These are phyloP conservation scores for Epinephelus coioides DNA, from an alignment of 2,797 vertebrate genomes.

Conservation along the genomic window DNA sequence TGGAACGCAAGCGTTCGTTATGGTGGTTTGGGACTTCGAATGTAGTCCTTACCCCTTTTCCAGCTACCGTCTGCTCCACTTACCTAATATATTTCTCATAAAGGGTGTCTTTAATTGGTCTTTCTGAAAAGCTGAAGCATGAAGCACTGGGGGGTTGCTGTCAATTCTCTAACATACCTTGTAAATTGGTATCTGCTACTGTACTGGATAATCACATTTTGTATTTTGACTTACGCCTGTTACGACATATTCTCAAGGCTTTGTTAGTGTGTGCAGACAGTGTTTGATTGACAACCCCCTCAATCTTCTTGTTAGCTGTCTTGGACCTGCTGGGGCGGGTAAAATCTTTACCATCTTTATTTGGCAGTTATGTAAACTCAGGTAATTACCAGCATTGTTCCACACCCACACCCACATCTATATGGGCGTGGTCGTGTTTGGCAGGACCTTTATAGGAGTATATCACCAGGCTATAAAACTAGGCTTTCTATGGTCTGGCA, in stretches of 20 bases:
- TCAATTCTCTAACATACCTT: background rate
- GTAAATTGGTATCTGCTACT: background rate
- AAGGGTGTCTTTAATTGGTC: background rate
- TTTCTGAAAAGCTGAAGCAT: background rate
- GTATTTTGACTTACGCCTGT: background rate
- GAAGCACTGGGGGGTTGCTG: background rate
- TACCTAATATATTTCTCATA: conserved; percentile 33
- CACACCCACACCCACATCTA: background rate
- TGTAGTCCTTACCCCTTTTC: conserved; percentile 21
- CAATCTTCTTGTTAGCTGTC: background rate
- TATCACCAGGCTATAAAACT: too few species aligned
- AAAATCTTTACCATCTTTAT: conserved; percentile 7
- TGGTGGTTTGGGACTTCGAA: conserved; percentile 47
- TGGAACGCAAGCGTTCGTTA: conserved; percentile 40
- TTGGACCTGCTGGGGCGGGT: background rate
- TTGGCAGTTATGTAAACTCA: background rate
- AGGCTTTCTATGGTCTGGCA: too few species aligned
- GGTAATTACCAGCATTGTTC: background rate
- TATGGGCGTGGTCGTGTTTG: background rate
- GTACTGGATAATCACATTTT: background rate
- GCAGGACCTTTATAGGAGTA: background rate
- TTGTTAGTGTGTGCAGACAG: background rate
- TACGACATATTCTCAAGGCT: background rate
- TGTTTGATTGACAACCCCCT: conserved; percentile 1
- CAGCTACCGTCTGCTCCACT: conserved; percentile 36